A percentile compares a stretch with the other conserved stretches of the same genome.
Evolutionary conservation across 2,888 invertebrate species (phyloP).

Genomic region (Melinaea menophilus): DNA sequence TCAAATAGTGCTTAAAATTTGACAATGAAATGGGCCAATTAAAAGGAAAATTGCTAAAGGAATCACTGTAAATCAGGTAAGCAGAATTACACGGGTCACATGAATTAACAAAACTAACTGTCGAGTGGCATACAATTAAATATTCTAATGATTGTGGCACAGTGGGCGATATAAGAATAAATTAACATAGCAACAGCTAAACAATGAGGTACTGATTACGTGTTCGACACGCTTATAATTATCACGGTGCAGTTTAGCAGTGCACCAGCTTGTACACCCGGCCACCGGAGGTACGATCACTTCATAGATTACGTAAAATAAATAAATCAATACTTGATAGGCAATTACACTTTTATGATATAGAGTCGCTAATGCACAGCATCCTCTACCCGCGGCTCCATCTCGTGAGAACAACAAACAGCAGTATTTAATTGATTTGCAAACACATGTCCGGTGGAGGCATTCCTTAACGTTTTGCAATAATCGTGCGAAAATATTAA

Average conservation of each 20-base stretch:
- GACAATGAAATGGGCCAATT: too few species aligned
- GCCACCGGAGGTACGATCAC: not conserved
- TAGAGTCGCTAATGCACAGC: not conserved
- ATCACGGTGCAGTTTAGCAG: conserved; percentile 20
- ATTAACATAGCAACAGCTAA: conserved; percentile 51
- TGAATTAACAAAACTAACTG: too few species aligned
- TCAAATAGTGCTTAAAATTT: too few species aligned
- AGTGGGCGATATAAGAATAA: conserved; percentile 41
- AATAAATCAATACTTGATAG: not conserved
- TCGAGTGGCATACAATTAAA: not conserved
- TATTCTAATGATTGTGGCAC: not conserved
- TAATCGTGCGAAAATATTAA: conserved; percentile 24
- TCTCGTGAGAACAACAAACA: conserved; percentile 28
- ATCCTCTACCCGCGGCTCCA: conserved; percentile 15
- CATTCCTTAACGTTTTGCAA: conserved; percentile 22
- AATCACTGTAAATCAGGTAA: too few species aligned
- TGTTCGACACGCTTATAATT: conserved; percentile 36
- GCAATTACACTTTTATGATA: not conserved
- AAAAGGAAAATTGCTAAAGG: too few species aligned
- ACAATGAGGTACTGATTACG: conserved; percentile 53
- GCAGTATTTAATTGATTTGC: conserved; percentile 26
- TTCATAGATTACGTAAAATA: not conserved
- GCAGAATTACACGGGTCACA: too few species aligned
- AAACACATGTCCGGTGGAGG: conserved; percentile 29
- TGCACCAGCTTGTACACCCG: conserved; percentile 6